These are phyloP conservation scores for Catharus minimus DNA, from an alignment of 2,113 vertebrate genomes.

Conservation along the genomic window DNA sequence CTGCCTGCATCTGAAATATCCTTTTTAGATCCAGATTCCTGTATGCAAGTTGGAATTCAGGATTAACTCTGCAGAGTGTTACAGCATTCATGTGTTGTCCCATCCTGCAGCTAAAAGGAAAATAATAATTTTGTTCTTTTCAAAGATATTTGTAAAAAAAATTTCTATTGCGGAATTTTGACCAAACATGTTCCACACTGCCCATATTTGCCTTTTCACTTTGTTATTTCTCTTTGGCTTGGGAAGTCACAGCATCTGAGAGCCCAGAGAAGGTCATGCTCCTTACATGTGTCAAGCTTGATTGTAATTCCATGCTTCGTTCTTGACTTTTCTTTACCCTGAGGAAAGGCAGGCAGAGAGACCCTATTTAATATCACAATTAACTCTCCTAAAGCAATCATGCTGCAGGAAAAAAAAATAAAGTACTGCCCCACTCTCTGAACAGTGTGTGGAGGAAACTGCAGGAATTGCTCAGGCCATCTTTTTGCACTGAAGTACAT, in stretches of 20 bases:
- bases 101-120: neutral
- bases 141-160: neutral
- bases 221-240: neutral
- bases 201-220: neutral
- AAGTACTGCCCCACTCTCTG: neutral
- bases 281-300: constrained; percentile 19
- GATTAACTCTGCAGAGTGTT: neutral
- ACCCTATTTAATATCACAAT: constrained; percentile 44
- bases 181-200: neutral
- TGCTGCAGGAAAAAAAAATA: neutral
- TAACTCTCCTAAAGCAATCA: constrained; percentile 26
- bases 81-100: neutral
- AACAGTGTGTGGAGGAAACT: neutral
- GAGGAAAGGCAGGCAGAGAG: constrained; percentile 33
- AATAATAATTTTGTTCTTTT: neutral
- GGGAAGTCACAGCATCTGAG: neutral
- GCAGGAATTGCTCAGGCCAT: neutral
- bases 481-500: neutral
- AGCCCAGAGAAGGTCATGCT: constrained; percentile 41
- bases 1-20: neutral
- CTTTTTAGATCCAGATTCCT: neutral
- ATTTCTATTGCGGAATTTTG: neutral
- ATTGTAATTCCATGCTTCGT: constrained; percentile 31
- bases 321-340: constrained; percentile 8
- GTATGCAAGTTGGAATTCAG: neutral